A percentile compares a stretch with the other conserved stretches of the same genome.
These are phyloP conservation scores for Ophion slaviceki DNA, from an alignment of 2,888 invertebrate species.

Conservation along the genomic window DNA sequence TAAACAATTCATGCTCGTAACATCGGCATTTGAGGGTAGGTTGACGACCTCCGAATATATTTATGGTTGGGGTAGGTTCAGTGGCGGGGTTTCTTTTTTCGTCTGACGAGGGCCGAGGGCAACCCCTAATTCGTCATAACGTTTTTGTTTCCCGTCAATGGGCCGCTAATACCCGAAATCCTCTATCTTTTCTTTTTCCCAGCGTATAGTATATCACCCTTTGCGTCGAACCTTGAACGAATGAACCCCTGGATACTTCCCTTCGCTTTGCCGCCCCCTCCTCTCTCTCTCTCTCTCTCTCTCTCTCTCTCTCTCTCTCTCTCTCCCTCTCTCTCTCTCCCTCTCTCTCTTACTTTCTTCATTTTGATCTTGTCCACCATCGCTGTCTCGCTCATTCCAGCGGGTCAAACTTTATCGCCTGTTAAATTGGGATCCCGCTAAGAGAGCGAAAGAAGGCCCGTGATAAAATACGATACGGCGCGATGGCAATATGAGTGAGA, in stretches of 20 bases:
- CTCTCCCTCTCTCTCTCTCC: no score
- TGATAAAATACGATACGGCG: slow-evolving; percentile 60
- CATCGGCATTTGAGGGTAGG: slow-evolving; percentile 67
- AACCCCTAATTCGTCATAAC: slow-evolving; percentile 80
- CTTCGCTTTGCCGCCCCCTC: slow-evolving; percentile 22
- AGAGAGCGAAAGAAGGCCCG: slow-evolving; percentile 57
- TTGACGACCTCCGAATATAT: slow-evolving; percentile 77
- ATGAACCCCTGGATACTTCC: slow-evolving; percentile 48
- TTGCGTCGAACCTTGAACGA: slow-evolving; percentile 33
- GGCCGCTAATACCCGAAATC: slow-evolving; percentile 72
- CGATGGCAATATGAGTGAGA: slow-evolving; percentile 20
- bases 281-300: not conserved
- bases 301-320: not conserved
- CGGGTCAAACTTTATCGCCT: slow-evolving; percentile 75
- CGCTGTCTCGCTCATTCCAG: slow-evolving; percentile 60
- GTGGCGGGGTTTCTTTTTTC: slow-evolving; percentile 68
- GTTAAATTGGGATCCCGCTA: slow-evolving; percentile 75
- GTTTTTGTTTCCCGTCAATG: slow-evolving; percentile 75
- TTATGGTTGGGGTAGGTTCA: slow-evolving; percentile 79
- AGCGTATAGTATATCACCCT: slow-evolving; percentile 50
- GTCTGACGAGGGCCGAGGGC: slow-evolving; percentile 72
- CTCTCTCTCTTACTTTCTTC: not conserved
- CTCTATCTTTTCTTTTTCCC: slow-evolving; percentile 46
- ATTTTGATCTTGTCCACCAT: slow-evolving; percentile 29
- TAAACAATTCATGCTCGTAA: slow-evolving; percentile 60